Conservation (phyloP, 2,797 vertebrate genomes). For the Melanotaenia boesemani region DNA sequence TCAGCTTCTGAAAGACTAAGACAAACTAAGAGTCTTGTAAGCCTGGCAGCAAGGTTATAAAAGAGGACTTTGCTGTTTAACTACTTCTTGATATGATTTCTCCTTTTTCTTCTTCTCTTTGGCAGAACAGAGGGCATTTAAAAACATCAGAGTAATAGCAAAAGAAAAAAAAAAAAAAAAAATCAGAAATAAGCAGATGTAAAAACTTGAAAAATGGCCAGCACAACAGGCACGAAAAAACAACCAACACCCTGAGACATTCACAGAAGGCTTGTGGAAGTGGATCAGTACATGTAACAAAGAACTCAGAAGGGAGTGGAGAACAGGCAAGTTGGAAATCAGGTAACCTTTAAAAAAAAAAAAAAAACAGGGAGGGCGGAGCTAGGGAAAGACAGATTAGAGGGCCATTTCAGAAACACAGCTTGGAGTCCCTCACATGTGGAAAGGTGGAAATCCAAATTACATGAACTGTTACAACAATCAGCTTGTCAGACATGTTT, state of each 20-base stretch:
- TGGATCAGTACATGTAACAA: background rate
- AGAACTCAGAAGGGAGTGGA: background rate
- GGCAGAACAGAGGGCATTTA: background rate
- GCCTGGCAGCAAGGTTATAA: background rate
- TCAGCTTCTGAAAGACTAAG: conserved; percentile 7
- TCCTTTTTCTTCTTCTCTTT: background rate
- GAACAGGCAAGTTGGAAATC: background rate
- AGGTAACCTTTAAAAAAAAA: too few relatives aligned
- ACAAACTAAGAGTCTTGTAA: background rate
- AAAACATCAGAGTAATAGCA: background rate
- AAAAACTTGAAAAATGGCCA: background rate
- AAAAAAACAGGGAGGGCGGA: too few relatives aligned
- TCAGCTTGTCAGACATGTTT: too few relatives aligned
- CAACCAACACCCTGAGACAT: too few relatives aligned
- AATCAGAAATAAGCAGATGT: background rate
- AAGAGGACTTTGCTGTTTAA: background rate
- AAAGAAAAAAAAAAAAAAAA: background rate
- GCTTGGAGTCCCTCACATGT: too few relatives aligned
- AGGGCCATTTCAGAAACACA: too few relatives aligned
- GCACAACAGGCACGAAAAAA: background rate
- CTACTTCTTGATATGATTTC: background rate
- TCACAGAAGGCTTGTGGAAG: background rate
- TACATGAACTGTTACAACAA: too few relatives aligned
- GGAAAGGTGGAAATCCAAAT: too few relatives aligned
- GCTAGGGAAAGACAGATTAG: too few relatives aligned